Percentiles rank a stretch among this genome's conserved stretches.
phyloP scores from a whole-genome alignment of 2,888 invertebrate species.

The Andrena minutula region DNA sequence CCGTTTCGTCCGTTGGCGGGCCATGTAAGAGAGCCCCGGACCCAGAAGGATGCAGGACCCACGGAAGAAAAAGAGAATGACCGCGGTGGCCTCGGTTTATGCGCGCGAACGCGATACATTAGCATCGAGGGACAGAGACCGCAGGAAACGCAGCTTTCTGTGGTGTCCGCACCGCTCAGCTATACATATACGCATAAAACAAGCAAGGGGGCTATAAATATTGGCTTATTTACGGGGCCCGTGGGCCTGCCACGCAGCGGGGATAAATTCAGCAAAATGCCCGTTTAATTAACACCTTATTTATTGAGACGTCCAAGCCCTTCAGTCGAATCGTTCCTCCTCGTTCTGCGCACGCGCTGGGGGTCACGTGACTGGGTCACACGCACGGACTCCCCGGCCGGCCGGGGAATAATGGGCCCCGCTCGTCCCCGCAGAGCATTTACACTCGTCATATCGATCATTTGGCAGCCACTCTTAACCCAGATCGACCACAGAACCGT shows the following conservation, averaged over 20 bases:
- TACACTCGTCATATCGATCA: slow-evolving; percentile 8
- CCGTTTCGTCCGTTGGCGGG: slow-evolving; percentile 31
- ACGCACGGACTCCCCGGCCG: not conserved
- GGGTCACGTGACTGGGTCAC: slow-evolving; percentile 4
- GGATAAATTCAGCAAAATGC: slow-evolving; percentile 83
- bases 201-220: slow-evolving; percentile 81
- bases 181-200: slow-evolving; percentile 40
- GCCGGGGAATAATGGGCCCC: not conserved
- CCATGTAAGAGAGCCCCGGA: not conserved
- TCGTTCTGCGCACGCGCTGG: not conserved
- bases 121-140: slow-evolving; percentile 65
- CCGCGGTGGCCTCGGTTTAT: slow-evolving; percentile 12
- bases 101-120: slow-evolving; percentile 60
- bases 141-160: slow-evolving; percentile 63
- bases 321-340: slow-evolving; percentile 42
- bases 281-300: slow-evolving; percentile 84
- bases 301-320: slow-evolving; percentile 82
- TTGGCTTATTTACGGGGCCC: slow-evolving; percentile 81
- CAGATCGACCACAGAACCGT: not conserved
- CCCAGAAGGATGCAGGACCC: no score
- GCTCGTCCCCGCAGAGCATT: not conserved
- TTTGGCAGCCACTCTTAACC: not conserved
- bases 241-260: slow-evolving; percentile 67
- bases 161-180: slow-evolving; percentile 40
- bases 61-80: not conserved